Percentiles rank a stretch among this genome's conserved stretches.
phyloP scores from a whole-genome alignment of 1,140 invertebrate genomes.

The Tetramorium parvispinum region DNA sequence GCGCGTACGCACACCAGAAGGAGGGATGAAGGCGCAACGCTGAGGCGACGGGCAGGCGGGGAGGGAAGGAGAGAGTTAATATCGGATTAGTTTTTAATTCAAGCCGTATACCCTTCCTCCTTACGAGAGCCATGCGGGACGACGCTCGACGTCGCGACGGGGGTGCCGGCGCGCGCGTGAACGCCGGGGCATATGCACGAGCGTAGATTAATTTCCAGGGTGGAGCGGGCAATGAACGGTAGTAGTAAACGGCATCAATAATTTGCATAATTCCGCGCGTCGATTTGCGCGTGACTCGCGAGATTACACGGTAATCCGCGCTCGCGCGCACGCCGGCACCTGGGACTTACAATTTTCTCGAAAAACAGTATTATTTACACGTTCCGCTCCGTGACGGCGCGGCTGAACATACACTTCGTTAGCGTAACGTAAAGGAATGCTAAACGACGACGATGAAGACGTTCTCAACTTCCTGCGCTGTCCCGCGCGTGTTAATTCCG shows the following conservation, averaged over 20 bases:
- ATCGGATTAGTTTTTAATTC: slow-evolving; percentile 82
- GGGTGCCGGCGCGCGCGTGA: slow-evolving; percentile 28
- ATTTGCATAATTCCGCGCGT: slow-evolving; percentile 64
- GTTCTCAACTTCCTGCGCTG: neutral
- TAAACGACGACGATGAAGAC: slow-evolving; percentile 26
- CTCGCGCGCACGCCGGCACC: neutral
- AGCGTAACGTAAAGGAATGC: neutral
- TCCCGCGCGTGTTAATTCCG: neutral
- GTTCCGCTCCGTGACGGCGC: neutral
- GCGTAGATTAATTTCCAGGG: slow-evolving; percentile 63
- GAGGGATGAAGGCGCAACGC: neutral
- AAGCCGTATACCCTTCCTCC: neutral
- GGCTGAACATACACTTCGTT: neutral
- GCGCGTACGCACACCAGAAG: neutral
- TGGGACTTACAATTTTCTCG: slow-evolving; percentile 44
- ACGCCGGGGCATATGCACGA: slow-evolving; percentile 18
- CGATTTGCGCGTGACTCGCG: slow-evolving; percentile 30
- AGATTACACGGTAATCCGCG: slow-evolving; percentile 45
- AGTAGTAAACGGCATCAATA: slow-evolving; percentile 43
- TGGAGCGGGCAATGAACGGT: slow-evolving; percentile 29
- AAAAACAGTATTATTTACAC: slow-evolving; percentile 42
- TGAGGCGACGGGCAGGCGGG: neutral
- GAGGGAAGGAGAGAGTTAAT: slow-evolving; percentile 61
- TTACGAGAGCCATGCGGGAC: neutral
- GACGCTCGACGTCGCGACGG: neutral